Evolutionary conservation across 37 sponge, comb jelly and placozoan species (phyloP), one percentile per base, ranked within the genome.

Genomic region (Halichondria panicea): DNA sequence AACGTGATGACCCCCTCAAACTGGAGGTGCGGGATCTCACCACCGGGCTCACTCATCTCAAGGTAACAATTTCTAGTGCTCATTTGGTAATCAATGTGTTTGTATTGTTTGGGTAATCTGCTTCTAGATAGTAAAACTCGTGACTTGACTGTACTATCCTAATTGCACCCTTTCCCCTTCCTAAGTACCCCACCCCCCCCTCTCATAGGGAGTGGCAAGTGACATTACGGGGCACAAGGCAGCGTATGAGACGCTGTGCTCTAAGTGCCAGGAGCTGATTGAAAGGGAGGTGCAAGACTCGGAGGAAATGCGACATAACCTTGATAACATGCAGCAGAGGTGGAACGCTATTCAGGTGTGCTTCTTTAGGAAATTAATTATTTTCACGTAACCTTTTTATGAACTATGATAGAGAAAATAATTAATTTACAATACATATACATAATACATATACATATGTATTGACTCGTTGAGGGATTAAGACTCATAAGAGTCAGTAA

Each of bases 301-400:
- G 22, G 73, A 78, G 24, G 86, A 79, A 9, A 56, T 72, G n/a
- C 52, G 30, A 19, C 32, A 55, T 55, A 85, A 78, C 41, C 80
- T 79, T 27, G 73, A 78, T 46, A 85, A 85, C 37, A 38, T 73
- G 19, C 80, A 78, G 38, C 63, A 71, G 72, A 78, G 86, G 30
- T 85, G 86, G 86, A 78, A 66, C 25, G 80, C 76, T 27, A 33
- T 85, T 33, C 80, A 66, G 74, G 80, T 85, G 30, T 36, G 42
- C 52, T 11, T 48, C 11, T 48, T 11, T 48, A 48, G 13, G 52
- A 18, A 18, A n/a, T n/a, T n/a, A n/a, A n/a, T n/a, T n/a, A n/a
- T n/a, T n/a, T n/a, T n/a, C n/a, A n/a, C n/a, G n/a, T n/a, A n/a
- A n/a, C n/a, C n/a, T n/a, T n/a, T n/a, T n/a, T n/a, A n/a, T n/a